Base-by-base conservation (phyloP, 2,113 vertebrate genomes). In the Chamaea fasciata region DNA sequence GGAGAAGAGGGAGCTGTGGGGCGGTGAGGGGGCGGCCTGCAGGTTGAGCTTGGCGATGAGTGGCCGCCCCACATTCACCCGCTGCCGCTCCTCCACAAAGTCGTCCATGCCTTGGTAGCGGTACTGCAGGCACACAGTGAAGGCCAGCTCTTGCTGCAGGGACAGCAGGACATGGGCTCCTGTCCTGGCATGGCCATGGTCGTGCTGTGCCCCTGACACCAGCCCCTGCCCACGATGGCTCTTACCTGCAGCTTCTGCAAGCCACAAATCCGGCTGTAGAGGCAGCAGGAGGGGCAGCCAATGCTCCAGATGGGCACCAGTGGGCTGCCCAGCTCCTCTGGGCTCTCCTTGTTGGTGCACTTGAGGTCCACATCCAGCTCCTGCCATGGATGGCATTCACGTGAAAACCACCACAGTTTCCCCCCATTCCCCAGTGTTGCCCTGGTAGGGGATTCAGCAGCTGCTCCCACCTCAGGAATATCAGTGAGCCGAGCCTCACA, bases 41-140 rank as follows among this genome's bases (percentile, higher is more conserved):
- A 99, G 98, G 88, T 98, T 98, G 84, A 99, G 98, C 95, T 98
- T 99, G 90, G 98, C 98, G 2, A 99, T 98, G 87, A 99, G 98
- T 1, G 98, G 98, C 95, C 98, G 98, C 24, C 98, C 98, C 59
- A 98, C 97, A 3, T 88, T 97, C 37, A 99, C 97, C 1, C 3
- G 39, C 87, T 92, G 92, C 69, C 83, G 92, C 95, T 99, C 98
- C 90, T 98, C 96, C 41, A 99, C 83, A 14, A 98, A 98, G 23
- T 99, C 98, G 1, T 98, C 98, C 96, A 99, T 90, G 93, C 97
- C 97, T 22, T 53, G 78, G 87, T 98, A 98, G 39, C 94, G 95
- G 95, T 98, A 99, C 85, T 99, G 98, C 85, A 99, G 98, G 92
- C 98, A 98, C 12, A 98, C 35, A 2, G 97, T 98, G 97, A 99